Conservation (phyloP, 2,797 vertebrate genomes). For the Cirrhinus molitorella region DNA sequence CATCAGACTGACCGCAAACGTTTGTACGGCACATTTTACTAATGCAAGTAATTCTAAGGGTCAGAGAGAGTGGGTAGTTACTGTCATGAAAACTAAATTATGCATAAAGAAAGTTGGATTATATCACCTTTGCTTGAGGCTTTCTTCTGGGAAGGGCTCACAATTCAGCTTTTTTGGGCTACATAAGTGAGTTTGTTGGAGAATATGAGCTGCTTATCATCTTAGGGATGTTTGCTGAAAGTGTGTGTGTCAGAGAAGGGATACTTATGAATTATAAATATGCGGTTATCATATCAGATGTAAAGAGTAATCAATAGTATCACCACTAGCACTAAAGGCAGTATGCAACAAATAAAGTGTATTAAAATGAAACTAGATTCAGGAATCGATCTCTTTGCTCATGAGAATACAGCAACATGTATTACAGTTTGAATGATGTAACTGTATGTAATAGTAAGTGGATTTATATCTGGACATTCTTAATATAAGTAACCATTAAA, state of each 20-base stretch:
- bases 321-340: constrained; percentile 33
- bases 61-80: constrained; percentile 10
- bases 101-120: neutral
- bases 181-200: neutral
- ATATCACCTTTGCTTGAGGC: constrained; percentile 11
- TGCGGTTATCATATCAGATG: constrained; percentile 72
- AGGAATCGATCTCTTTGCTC: constrained; percentile 25
- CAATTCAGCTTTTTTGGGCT: constrained; percentile 7
- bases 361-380: constrained; percentile 50
- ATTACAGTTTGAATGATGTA: constrained; percentile 3
- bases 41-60: constrained; percentile 10
- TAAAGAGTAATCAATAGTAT: constrained; percentile 51
- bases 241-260: constrained; percentile 52
- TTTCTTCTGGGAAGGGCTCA: constrained; percentile 5
- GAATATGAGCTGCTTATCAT: constrained; percentile 4
- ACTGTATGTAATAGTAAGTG: neutral
- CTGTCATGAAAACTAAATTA: neutral
- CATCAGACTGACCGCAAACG: neutral
- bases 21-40: neutral
- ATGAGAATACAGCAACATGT: constrained; percentile 5
- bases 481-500: neutral
- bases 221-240: neutral
- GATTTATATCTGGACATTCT: neutral
- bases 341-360: constrained; percentile 55
- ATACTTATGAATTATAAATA: constrained; percentile 73